phyloP scores from a whole-genome alignment of 2,888 invertebrate species.

The Calliopum simillimum region DNA sequence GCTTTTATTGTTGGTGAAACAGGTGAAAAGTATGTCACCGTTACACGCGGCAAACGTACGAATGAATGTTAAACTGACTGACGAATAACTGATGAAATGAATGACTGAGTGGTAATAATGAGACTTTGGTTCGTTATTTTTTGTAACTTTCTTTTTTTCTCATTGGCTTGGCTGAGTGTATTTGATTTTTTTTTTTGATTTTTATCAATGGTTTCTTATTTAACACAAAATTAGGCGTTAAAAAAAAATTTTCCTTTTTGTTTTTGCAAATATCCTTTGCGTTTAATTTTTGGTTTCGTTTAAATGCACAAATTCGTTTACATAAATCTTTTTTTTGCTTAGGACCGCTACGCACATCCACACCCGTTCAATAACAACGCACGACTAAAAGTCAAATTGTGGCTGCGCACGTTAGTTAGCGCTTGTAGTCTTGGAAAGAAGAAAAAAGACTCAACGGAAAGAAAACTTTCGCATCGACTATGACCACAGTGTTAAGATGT shows the following conservation, averaged over 20 bases:
- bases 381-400: slow-evolving; percentile 36
- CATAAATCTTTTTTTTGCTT: not conserved
- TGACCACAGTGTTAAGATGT: slow-evolving; percentile 32
- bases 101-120: not conserved
- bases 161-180: slow-evolving; percentile 13
- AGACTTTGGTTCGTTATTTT: slow-evolving; percentile 18
- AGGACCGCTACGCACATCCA: slow-evolving; percentile 38
- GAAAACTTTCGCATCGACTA: slow-evolving; percentile 11
- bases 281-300: not conserved
- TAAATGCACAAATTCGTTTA: slow-evolving; percentile 1
- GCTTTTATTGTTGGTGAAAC: slow-evolving; percentile 8
- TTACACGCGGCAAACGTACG: slow-evolving; percentile 44
- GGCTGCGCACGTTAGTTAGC: not conserved
- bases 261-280: slow-evolving; percentile 5
- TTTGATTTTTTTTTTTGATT: slow-evolving; percentile 9
- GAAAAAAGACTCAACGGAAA: not conserved
- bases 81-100: slow-evolving; percentile 3
- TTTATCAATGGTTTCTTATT: not conserved
- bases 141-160: slow-evolving; percentile 22
- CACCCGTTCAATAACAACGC: slow-evolving; percentile 33
- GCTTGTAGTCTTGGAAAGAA: slow-evolving; percentile 9
- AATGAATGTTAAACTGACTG: slow-evolving; percentile 6
- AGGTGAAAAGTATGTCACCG: slow-evolving; percentile 53
- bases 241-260: not conserved
- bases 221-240: not conserved